These are phyloP conservation scores for Pedicia rivosa DNA, from an alignment of 2,888 invertebrate species.

Conservation along the genomic window DNA sequence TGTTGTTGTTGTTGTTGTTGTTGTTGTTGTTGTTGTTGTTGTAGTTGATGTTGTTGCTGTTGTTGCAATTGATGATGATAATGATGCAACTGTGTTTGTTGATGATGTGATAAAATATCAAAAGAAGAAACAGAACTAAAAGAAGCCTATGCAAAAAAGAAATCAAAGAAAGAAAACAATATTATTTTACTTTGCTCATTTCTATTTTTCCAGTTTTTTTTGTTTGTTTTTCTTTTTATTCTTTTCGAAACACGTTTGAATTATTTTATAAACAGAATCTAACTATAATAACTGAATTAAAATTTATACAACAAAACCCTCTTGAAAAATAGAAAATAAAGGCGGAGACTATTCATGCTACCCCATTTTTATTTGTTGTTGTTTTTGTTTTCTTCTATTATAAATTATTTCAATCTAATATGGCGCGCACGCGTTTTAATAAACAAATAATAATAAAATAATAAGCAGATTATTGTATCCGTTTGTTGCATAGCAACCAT, in stretches of 20 bases:
- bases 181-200: no score
- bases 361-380: slow-evolving; percentile 2
- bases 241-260: no score
- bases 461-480: no score
- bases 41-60: slow-evolving; percentile 22
- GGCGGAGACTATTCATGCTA: slow-evolving; percentile 1
- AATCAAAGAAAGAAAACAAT: slow-evolving; percentile 8
- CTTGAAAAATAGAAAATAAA: no score
- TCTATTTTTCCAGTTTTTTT: not conserved
- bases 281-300: no score
- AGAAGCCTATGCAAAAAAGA: slow-evolving; percentile 27
- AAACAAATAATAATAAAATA: no score
- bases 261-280: no score
- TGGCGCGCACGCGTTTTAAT: no score
- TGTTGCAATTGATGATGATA: slow-evolving; percentile 19
- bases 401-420: no score
- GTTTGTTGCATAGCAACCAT: no score
- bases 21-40: slow-evolving; percentile 17
- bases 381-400: not conserved
- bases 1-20: slow-evolving; percentile 7
- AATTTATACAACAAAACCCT: no score
- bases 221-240: not conserved
- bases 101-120: slow-evolving; percentile 28
- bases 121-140: slow-evolving; percentile 31
- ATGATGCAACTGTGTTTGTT: no score